Base-by-base conservation (phyloP, 1,140 invertebrate species). In the Euura lappo region DNA sequence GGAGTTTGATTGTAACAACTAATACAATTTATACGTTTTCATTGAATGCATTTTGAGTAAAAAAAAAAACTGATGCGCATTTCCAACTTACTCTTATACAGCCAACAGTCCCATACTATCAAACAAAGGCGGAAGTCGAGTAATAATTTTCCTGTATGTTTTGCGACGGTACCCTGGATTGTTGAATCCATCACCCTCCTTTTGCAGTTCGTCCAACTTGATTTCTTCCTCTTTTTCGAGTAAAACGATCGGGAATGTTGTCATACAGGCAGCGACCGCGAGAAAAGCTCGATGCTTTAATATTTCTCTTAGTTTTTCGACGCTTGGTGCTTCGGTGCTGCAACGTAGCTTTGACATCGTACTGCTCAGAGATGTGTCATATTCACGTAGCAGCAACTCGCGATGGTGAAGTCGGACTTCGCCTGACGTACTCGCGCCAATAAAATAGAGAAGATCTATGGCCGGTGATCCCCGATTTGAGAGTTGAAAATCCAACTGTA, bases 401-500 rank as follows among this genome's bases (percentile, higher is more conserved):
- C 66, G 66, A 68, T 68, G 66, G 7, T 68, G 13, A 44, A 68
- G 8, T 28, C 44, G 28, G 28, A 68, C 66, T 11, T 68, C 11
- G 13, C 42, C 66, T 11, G 66, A 6, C 6, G 65, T 44, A 66
- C 79, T 80, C 1, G 78, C 77, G 72, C 76, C 73, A 13, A 81
- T 45, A 68, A 87, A 84, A 46, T 82, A 85, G 0, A 78, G 65
- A 0, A 88, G 73, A 69, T 87, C 86, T 4, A 79, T 43, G 1
- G 78, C 81, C 11, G 81, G 80, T 11, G 83, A 79, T 2, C 75
- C 66, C 65, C 80, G 79, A 60, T 75, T 75, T 0, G 73, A 71
- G 8, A 81, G 13, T 76, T 88, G 87, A 4, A 84, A 84, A 67
- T 88, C 86, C 6, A 88, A 11, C 66, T 68, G 8, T 44, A 44